Evolutionary conservation across 2,113 vertebrate species (phyloP).

Genomic region (Platysteira castanea): DNA sequence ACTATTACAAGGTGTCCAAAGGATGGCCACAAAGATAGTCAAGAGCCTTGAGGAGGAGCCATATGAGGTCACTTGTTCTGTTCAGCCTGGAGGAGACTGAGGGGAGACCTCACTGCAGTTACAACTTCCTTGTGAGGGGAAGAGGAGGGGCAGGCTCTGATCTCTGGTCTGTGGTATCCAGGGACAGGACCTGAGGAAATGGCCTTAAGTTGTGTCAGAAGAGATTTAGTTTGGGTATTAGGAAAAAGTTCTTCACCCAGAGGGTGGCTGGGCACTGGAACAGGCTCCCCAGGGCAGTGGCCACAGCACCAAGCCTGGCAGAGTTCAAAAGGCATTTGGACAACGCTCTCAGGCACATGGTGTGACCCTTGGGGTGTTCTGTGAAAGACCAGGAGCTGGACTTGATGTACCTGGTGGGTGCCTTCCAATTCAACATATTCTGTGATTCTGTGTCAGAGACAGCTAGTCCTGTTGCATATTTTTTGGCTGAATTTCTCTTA

Average conservation of each 20-base stretch:
- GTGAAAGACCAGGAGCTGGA: no score
- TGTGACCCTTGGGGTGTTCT: not conserved
- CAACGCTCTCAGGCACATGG: fast-evolving
- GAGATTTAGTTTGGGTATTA: not conserved
- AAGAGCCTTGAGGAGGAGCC: not conserved
- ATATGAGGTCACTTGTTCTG: not conserved
- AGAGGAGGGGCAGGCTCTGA: not conserved
- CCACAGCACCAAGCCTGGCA: not conserved
- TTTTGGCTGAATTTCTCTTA: not conserved
- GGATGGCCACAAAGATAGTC: not conserved
- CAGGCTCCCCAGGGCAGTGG: not conserved
- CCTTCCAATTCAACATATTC: not conserved
- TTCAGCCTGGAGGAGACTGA: not conserved
- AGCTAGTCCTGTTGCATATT: not conserved
- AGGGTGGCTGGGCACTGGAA: not conserved
- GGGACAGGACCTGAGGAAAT: not conserved
- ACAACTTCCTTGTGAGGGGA: fast-evolving
- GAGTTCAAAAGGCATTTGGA: not conserved
- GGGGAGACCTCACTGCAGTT: not conserved
- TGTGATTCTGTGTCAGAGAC: not conserved
- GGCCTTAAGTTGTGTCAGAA: not conserved
- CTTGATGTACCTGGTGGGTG: fast-evolving
- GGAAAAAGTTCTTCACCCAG: not conserved
- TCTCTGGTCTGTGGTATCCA: not conserved
- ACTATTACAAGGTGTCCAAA: not conserved